Base-by-base conservation (phyloP, 2,113 vertebrate genomes). In the Microcebus ravelobensis region DNA sequence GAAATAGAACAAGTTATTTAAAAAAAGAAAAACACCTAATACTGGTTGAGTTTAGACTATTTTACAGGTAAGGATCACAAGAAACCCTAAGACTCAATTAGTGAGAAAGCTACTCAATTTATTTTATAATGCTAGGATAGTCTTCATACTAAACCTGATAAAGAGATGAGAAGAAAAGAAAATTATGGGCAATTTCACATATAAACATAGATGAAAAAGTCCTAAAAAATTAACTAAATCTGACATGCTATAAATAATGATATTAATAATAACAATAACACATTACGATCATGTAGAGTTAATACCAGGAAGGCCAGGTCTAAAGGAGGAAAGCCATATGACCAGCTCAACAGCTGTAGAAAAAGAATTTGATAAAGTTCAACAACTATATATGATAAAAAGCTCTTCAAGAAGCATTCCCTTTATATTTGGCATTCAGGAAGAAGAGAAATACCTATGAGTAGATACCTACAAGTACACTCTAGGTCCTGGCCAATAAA, bases 361-460 rank as follows among this genome's bases (percentile, higher is more conserved):
- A 84, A 90, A 88, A 55, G 8, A 93, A 45, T 45, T 17, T 96
- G 21, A 61, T 73, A 63, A 88, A 39, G 6, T 42, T 23, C 57
- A 93, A 82, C 34, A 71, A 42, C 34, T 81, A 70, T 15, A 52
- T 61, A 36, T 76, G 21, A 63, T 61, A 81, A 77, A 45, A 85
- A 68, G 13, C 9, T 82, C 18, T 57, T 86, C 71, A 92, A 96
- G 42, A 85, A 88, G 45, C 21, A 76, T 91, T 95, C 29, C 50
- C 25, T 87, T 88, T 67, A 82, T 12, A 83, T 36, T 76, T 48
- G 55, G 55, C 10, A 71, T 39, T 73, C 15, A 85, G 57, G 34
- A 89, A 68, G 18, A 39, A 90, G 27, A 71, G 15, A 87, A 23
- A 90, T 74, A 25, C 25, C 6, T 67, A 25, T 55, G 52, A 5